Evolutionary conservation across 1,140 invertebrate species (phyloP), one percentile per base, ranked within the genome.

Genomic region (Odontomachus brunneus): DNA sequence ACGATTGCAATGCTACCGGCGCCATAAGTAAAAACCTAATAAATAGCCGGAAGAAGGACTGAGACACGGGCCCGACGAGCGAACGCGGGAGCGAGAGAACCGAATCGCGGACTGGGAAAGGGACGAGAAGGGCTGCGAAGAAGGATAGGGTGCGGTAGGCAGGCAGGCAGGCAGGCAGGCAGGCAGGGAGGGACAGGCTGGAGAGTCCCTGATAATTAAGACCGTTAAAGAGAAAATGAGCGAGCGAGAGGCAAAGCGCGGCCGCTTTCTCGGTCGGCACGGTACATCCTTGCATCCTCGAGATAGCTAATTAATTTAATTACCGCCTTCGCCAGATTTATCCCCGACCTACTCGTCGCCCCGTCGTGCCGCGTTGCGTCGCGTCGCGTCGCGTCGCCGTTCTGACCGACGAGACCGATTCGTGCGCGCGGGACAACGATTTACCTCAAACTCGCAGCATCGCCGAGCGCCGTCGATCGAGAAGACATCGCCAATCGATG

Each of bases 281-380:
- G 80, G 80, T 86, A 72, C 85, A 85, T 90, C 89, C 91, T 92
- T 90, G 91, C 91, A 91, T 92, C 89, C 89, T 92, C 88, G 83
- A 92, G 90, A 90, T 92, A 91, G 91, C 90, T 93, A 93, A 93
- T 93, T 93, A 93, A 93, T 93, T 93, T 93, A 93, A 92, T 93
- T 93, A 93, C 92, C 91, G 88, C 76, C 75, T 83, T 73, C 78
- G 82, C 87, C 89, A 90, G 90, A 92, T 91, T 92, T 89, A 82
- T 76, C 90, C 83, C 82, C 82, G 24, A 29, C 57, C 80, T 62
- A 55, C 67, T 51, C 71, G 51, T 60, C 71, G 38, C 76, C 33
- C n/a, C 44, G 15, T 15, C 26, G 4, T 38, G 14, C 67, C 63
- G 57, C 55, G 26, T 49, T 38, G 55, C 69, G 38, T 1, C 14